These are phyloP conservation scores for Echeneis naucrates DNA, from an alignment of 2,797 vertebrate species.

Conservation along the genomic window DNA sequence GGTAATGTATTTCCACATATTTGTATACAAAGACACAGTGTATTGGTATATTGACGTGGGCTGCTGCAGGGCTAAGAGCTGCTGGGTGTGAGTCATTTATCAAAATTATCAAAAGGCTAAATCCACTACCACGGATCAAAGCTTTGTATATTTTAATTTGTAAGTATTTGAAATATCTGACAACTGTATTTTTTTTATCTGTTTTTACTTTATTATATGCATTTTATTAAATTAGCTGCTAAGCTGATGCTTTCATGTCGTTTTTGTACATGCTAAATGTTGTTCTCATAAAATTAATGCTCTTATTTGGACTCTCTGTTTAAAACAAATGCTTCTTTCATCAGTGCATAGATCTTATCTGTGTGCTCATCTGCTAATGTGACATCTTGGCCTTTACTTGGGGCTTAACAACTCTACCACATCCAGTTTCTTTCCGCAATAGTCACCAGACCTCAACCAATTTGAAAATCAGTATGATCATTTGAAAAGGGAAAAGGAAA, in stretches of 20 bases:
- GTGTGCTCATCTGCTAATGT: constrained; percentile 5
- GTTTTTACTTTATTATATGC: neutral
- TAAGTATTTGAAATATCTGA: neutral
- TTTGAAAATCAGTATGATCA: constrained; percentile 21
- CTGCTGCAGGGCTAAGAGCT: neutral
- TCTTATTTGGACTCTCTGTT: neutral
- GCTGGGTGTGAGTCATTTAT: neutral
- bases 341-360: constrained; percentile 1
- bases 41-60: neutral
- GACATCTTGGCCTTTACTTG: constrained; percentile 2
- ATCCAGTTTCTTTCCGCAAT: constrained; percentile 10
- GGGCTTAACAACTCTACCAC: constrained; percentile 15
- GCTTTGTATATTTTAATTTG: too few relatives aligned
- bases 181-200: too few relatives aligned
- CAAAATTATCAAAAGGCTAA: too few relatives aligned
- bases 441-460: constrained; percentile 31
- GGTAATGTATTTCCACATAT: neutral
- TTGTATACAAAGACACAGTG: neutral
- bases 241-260: neutral
- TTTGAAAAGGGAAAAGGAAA: neutral
- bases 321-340: constrained; percentile 6
- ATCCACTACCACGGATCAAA: neutral
- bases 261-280: neutral
- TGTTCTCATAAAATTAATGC: neutral
- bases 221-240: neutral